A percentile compares a stretch with the other conserved stretches of the same genome.
Conservation (phyloP, 2,797 vertebrate species). For the Enteromius unitaeniatus region DNA sequence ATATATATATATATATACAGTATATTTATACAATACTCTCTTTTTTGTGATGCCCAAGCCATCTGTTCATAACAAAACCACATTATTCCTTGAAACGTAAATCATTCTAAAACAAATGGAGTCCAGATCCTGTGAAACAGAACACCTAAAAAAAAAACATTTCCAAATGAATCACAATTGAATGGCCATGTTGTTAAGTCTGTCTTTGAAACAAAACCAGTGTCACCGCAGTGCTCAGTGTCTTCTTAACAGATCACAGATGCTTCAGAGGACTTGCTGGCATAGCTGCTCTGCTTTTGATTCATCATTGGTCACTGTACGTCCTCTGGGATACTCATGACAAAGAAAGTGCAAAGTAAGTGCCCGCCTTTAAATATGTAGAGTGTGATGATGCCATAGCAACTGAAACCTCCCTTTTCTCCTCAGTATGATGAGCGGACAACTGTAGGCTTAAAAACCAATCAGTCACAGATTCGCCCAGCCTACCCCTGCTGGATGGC, state of each 20-base stretch:
- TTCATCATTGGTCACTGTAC: conserved; percentile 12
- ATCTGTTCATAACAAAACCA: not conserved
- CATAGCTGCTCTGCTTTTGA: conserved; percentile 11
- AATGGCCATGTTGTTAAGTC: not conserved
- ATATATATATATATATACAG: too few relatives aligned
- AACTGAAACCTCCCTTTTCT: conserved; percentile 38
- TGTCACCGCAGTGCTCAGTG: not conserved
- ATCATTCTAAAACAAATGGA: not conserved
- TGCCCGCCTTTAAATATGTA: conserved; percentile 32
- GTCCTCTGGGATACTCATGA: conserved; percentile 18
- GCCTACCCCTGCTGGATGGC: not conserved
- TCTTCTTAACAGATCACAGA: conserved; percentile 21
- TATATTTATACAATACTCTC: too few relatives aligned
- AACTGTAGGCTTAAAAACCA: not conserved
- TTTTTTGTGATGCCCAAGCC: not conserved
- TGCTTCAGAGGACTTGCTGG: conserved; percentile 8
- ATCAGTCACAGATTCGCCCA: conserved; percentile 24
- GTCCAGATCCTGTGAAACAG: not conserved
- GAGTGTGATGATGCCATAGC: conserved; percentile 38
- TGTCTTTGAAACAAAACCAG: not conserved
- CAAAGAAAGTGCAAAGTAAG: not conserved
- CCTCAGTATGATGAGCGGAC: not conserved
- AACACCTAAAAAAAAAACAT: not conserved
- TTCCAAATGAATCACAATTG: not conserved
- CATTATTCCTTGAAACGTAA: not conserved